These are phyloP conservation scores for Onychorhynchus coronatus DNA, from an alignment of 2,113 vertebrate species.

Conservation along the genomic window DNA sequence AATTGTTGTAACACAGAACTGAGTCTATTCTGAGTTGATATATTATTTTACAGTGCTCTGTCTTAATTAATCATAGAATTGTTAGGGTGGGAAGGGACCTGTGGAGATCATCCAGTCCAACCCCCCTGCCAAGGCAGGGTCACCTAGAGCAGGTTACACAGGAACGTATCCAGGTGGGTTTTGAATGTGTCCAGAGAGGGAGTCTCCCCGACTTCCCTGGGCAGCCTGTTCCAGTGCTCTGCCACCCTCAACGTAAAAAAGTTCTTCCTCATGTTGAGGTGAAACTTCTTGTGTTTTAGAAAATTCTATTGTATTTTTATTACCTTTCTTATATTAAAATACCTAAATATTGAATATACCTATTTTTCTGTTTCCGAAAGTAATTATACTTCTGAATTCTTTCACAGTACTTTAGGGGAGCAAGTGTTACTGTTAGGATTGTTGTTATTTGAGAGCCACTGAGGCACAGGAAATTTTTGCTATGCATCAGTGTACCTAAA, in stretches of 20 bases:
- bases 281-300: background rate
- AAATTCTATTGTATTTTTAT: background rate
- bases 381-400: background rate
- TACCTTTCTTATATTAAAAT: background rate
- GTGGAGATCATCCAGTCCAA: background rate
- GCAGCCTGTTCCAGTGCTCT: background rate
- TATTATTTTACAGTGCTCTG: background rate
- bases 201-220: accelerated
- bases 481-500: background rate
- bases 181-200: background rate
- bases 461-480: background rate
- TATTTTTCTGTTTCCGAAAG: background rate
- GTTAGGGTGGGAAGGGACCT: background rate
- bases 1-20: background rate
- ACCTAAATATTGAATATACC: background rate
- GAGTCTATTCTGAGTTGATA: background rate
- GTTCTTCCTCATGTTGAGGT: background rate
- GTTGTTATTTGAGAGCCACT: background rate
- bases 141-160: background rate
- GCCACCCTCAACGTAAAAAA: background rate
- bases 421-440: background rate
- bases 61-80: background rate
- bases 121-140: background rate
- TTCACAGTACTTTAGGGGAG: background rate
- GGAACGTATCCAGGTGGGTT: background rate